Percentiles rank a stretch among this genome's conserved stretches.
These are phyloP conservation scores for Diploptera punctata DNA, from an alignment of 2,888 invertebrate species.

Conservation along the genomic window DNA sequence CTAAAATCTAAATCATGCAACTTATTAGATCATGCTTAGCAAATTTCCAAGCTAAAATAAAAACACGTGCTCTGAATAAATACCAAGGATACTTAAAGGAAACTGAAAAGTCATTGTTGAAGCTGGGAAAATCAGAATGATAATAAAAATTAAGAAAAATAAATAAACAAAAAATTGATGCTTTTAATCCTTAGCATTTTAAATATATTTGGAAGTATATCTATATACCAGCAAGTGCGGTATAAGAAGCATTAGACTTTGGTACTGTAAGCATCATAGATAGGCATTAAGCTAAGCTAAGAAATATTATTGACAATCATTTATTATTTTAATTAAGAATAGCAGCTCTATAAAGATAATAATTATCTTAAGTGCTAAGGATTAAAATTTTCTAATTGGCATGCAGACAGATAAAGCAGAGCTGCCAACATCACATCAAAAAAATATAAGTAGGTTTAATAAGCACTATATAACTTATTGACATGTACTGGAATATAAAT, in stretches of 20 bases:
- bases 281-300: no score
- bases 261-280: no score
- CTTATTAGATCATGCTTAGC: not conserved
- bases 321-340: no score
- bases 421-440: slow-evolving; percentile 36
- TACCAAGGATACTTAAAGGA: not conserved
- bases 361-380: slow-evolving; percentile 24
- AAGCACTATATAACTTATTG: no score
- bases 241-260: no score
- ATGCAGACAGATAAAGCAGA: slow-evolving; percentile 28
- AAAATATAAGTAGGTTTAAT: no score
- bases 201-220: no score
- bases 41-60: slow-evolving; percentile 2
- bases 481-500: no score
- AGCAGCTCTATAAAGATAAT: no score
- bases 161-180: slow-evolving; percentile 22
- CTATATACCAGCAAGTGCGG: no score
- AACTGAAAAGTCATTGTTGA: slow-evolving; percentile 45
- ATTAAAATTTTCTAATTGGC: slow-evolving; percentile 19
- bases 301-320: no score
- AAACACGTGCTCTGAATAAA: not conserved
- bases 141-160: slow-evolving; percentile 34
- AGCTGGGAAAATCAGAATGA: slow-evolving; percentile 21
- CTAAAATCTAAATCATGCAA: not conserved
- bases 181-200: slow-evolving; percentile 3